A percentile compares a stretch with the other conserved stretches of the same genome.
These are phyloP conservation scores for Chionodraco myersi DNA, from an alignment of 2,113 vertebrate genomes.

Conservation along the genomic window DNA sequence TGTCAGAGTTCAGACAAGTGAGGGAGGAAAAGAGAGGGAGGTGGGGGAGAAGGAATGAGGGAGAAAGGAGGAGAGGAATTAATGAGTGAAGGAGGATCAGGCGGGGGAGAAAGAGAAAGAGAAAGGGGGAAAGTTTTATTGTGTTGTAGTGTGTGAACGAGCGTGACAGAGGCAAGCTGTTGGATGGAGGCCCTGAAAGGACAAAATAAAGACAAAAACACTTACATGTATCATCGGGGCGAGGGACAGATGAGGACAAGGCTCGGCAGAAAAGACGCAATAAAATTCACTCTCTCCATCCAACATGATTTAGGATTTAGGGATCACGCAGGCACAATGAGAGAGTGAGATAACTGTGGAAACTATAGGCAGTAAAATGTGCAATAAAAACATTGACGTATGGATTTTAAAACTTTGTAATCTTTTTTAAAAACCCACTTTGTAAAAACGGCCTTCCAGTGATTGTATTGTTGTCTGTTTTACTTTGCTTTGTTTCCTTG, in stretches of 20 bases:
- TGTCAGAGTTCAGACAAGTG: constrained; percentile 86
- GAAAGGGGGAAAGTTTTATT: constrained; percentile 60
- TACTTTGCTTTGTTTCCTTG: no score
- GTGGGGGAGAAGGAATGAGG: constrained; percentile 34
- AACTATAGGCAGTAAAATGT: background rate
- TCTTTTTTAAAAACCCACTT: no score
- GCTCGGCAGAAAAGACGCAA: constrained; percentile 22
- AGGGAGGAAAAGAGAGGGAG: constrained; percentile 37
- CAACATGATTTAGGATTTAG: constrained; percentile 5
- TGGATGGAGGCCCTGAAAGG: constrained; percentile 50
- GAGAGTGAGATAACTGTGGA: background rate
- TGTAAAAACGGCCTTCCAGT: no score
- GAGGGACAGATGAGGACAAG: constrained; percentile 47
- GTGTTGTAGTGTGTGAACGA: constrained; percentile 44
- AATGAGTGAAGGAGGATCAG: constrained; percentile 12
- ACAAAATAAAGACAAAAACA: constrained; percentile 52
- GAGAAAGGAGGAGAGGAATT: constrained; percentile 45
- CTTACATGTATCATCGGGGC: constrained; percentile 16
- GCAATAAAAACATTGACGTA: no score
- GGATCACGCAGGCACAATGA: background rate
- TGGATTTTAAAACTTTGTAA: no score
- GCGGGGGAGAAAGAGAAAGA: constrained; percentile 30
- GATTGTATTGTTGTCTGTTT: no score
- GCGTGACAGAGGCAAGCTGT: constrained; percentile 66
- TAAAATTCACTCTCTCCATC: background rate